These are phyloP conservation scores for Hapalemur alaotrensis DNA, from an alignment of 2,797 vertebrate species.

Conservation along the genomic window DNA sequence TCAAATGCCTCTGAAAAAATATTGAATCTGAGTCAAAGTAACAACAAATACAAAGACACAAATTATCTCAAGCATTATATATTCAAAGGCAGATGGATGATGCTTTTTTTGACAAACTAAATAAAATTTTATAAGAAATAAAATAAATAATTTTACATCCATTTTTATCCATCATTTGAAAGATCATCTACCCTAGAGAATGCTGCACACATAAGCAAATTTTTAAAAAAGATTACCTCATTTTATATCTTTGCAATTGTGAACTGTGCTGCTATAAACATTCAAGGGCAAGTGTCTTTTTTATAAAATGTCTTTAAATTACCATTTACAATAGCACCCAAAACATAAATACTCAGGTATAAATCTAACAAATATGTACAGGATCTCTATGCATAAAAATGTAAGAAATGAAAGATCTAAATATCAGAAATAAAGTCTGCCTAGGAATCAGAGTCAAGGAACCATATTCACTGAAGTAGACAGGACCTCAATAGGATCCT, in stretches of 20 bases:
- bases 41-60: neutral
- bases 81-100: neutral
- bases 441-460: neutral
- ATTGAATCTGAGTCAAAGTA: neutral
- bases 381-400: neutral
- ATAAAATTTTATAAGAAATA: neutral
- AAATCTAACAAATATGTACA: neutral
- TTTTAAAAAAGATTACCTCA: neutral
- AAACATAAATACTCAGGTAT: neutral
- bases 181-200: neutral
- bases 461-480: neutral
- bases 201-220: neutral
- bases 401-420: neutral
- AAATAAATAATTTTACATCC: neutral
- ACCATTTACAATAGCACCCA: neutral
- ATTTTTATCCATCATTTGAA: neutral
- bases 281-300: too few species aligned
- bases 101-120: neutral
- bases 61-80: neutral
- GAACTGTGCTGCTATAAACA: too few species aligned
- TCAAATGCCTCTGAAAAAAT: neutral
- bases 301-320: neutral
- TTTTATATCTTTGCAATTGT: neutral
- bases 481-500: neutral
- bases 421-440: neutral